A percentile compares a stretch with the other conserved stretches of the same genome.
These are phyloP conservation scores for Meloidogyne chitwoodi DNA, from an alignment of 1,140 invertebrate species.

Conservation along the genomic window DNA sequence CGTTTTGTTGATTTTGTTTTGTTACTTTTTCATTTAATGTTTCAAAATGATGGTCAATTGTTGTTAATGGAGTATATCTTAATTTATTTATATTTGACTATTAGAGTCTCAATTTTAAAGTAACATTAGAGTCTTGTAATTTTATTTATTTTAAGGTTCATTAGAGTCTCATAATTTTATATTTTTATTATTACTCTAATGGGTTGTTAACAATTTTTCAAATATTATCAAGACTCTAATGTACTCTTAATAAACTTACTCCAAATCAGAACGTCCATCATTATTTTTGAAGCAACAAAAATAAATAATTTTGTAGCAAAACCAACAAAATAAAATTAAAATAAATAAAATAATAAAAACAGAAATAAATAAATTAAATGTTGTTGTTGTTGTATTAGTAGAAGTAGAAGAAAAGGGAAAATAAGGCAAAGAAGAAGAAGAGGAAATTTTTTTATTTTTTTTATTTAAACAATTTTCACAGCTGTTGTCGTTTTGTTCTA, in stretches of 20 bases:
- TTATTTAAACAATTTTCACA: conserved; percentile 36
- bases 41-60: neutral
- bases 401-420: neutral
- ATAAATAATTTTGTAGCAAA: neutral
- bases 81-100: too few species aligned
- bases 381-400: neutral
- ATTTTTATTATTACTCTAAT: too few species aligned
- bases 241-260: neutral
- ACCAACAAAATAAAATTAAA: neutral
- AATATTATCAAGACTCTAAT: neutral
- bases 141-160: too few species aligned
- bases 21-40: neutral
- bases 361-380: neutral
- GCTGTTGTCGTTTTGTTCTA: conserved; percentile 12
- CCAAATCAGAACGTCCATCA: neutral
- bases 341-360: neutral
- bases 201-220: too few species aligned
- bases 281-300: neutral
- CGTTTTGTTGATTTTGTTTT: neutral
- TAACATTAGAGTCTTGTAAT: neutral
- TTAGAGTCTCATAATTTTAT: too few species aligned
- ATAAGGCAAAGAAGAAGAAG: neutral
- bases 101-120: too few species aligned
- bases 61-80: conserved; percentile 20
- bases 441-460: too few species aligned